A percentile compares a stretch with the other conserved stretches of the same genome.
Conservation (phyloP, 2,888 invertebrate species). For the Allacma fusca region DNA sequence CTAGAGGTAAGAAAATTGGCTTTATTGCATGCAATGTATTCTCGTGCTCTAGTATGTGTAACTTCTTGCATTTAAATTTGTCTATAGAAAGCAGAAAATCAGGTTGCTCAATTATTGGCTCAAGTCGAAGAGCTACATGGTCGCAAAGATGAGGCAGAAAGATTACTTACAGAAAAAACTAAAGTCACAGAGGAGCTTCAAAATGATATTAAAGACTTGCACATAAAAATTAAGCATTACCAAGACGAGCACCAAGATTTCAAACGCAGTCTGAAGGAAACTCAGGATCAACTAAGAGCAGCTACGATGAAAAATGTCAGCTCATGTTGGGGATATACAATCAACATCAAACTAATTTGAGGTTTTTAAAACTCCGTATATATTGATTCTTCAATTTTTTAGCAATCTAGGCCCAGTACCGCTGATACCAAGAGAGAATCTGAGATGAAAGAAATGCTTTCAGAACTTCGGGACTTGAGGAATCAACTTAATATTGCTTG, state of each 20-base stretch:
- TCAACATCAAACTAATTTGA: neutral
- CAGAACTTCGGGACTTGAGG: constrained; percentile 54
- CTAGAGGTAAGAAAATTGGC: constrained; percentile 47
- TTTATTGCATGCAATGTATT: neutral
- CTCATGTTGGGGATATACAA: neutral
- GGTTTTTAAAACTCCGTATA: neutral
- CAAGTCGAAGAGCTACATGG: constrained; percentile 47
- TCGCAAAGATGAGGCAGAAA: constrained; percentile 44
- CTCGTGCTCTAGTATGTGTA: too few relatives aligned
- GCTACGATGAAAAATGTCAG: constrained; percentile 38
- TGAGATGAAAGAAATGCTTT: constrained; percentile 54
- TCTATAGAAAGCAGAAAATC: constrained; percentile 50
- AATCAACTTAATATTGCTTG: constrained; percentile 51
- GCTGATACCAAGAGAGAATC: constrained; percentile 36
- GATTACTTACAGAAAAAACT: constrained; percentile 32
- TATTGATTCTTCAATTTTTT: constrained; percentile 1
- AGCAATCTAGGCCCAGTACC: constrained; percentile 29
- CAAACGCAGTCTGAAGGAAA: constrained; percentile 52
- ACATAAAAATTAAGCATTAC: constrained; percentile 47
- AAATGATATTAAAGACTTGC: constrained; percentile 51
- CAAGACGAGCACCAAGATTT: constrained; percentile 56
- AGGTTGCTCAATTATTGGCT: constrained; percentile 44
- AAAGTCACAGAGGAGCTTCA: constrained; percentile 51
- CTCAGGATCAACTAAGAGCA: constrained; percentile 53
- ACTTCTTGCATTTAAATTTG: too few relatives aligned